Evolutionary conservation across 2,888 invertebrate species (phyloP), one percentile per base, ranked within the genome.

Genomic region (Anaspis maculata): DNA sequence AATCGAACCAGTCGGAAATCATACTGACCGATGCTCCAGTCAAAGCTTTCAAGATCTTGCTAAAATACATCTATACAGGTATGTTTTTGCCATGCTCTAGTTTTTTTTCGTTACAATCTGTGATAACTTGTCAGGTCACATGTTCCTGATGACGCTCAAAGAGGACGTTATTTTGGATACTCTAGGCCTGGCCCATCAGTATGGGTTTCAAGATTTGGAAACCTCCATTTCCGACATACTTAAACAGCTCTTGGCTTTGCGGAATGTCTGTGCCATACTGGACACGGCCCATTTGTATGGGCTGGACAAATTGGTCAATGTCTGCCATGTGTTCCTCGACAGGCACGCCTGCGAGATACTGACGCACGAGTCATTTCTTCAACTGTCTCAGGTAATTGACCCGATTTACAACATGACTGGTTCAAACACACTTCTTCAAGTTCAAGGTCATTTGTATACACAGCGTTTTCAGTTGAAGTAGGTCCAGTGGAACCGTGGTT

Each of bases 61-160:
- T 97, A 1, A 83, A 87, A 52, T 98, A 98, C 69, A 89, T 97
- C 37, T 98, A 98, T 66, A 92, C 92, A 34, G 96, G 92, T 68
- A 63, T 54, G 52, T 39, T 12, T n/a, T n/a, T n/a, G n/a, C n/a
- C n/a, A n/a, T n/a, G n/a, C n/a, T n/a, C n/a, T 16, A 10, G 13
- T 16, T 3, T 15, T 29, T 25, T 19, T 13, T 32, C 26, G 15
- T 13, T n/a, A 27, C 28, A 23, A 28, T 27, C 16, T 24, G 30
- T 3, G 37, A 15, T 35, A 45, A 49, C 2, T 6, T 19, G 5
- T 5, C 51, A 74, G 77, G 81, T 32, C 78, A 78, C 51, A 76
- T 81, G 74, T 77, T 77, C 3, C 62, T 81, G 27, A 74, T 77
- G 16, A 68, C 76, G 37, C 66, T 81, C 46, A 74, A 77, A 28